A percentile compares a stretch with the other conserved stretches of the same genome.
phyloP scores from a whole-genome alignment of 2,113 vertebrate species.

The Lepus europaeus region DNA sequence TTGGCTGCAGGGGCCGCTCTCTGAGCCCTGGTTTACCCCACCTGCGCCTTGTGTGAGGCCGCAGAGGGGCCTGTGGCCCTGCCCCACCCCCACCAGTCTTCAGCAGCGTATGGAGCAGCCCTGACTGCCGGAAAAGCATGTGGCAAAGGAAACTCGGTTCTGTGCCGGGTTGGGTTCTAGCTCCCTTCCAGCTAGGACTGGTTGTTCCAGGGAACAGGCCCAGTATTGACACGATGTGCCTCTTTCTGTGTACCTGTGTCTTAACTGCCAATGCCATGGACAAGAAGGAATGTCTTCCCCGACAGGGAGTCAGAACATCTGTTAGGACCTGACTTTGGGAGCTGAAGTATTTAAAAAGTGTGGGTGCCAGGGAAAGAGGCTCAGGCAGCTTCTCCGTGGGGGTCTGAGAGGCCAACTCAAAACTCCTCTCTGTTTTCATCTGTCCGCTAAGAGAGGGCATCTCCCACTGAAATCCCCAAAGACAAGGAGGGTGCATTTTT shows the following conservation, averaged over 20 bases:
- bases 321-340: neutral
- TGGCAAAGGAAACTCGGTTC: conserved; percentile 56
- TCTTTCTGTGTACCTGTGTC: conserved; percentile 27
- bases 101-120: neutral
- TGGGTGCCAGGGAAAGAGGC: neutral
- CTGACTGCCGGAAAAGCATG: neutral
- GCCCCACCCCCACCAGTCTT: neutral
- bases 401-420: neutral
- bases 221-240: conserved; percentile 48
- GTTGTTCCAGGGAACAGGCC: neutral
- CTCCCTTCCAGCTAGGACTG: conserved; percentile 60
- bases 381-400: neutral
- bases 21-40: neutral
- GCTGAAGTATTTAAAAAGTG: neutral
- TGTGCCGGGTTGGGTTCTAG: conserved; percentile 52
- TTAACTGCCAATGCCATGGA: neutral
- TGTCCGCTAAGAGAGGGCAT: conserved; percentile 11
- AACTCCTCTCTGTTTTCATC: neutral
- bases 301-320: neutral
- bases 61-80: neutral
- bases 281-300: neutral
- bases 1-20: neutral
- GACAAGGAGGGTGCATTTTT: neutral
- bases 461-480: conserved; percentile 29
- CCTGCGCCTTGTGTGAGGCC: neutral